Evolutionary conservation across 37 sponge, comb jelly and placozoan species (phyloP).

Genomic region (Halisarca cf. caerulea): DNA sequence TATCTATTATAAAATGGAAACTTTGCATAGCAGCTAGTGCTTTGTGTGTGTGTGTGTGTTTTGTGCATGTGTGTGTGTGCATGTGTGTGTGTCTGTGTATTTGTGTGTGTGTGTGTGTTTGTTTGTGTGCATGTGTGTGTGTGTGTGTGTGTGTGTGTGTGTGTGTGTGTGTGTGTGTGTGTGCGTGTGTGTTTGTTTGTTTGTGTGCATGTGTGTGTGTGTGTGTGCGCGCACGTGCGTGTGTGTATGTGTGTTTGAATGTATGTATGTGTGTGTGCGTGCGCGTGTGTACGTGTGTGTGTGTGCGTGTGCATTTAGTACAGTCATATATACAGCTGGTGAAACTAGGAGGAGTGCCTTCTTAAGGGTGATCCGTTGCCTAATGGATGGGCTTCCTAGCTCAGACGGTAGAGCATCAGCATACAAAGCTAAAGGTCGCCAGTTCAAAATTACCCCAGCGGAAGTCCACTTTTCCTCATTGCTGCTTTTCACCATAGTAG

Average conservation of each 20-base stretch:
- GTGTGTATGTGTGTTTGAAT: slow-evolving; percentile 17
- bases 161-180: slow-evolving; percentile 39
- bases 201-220: slow-evolving; percentile 14
- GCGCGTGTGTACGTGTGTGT: slow-evolving; percentile 37
- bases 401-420: no score
- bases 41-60: neutral
- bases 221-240: neutral
- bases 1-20: no score
- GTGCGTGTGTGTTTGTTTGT: slow-evolving; percentile 14
- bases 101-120: slow-evolving; percentile 30
- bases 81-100: slow-evolving; percentile 37
- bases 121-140: slow-evolving; percentile 17
- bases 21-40: no score
- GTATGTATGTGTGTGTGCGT: slow-evolving; percentile 37
- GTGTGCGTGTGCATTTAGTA: neutral
- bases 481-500: no score
- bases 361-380: no score
- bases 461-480: no score
- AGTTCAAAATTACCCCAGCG: no score
- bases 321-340: no score
- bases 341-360: no score
- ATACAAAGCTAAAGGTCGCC: no score
- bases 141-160: slow-evolving; percentile 36
- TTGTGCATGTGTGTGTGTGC: neutral
- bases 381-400: no score